Percentiles rank a stretch among this genome's conserved stretches.
phyloP scores from a whole-genome alignment of 2,113 vertebrate species.

The Chamaetylas fuelleborni region DNA sequence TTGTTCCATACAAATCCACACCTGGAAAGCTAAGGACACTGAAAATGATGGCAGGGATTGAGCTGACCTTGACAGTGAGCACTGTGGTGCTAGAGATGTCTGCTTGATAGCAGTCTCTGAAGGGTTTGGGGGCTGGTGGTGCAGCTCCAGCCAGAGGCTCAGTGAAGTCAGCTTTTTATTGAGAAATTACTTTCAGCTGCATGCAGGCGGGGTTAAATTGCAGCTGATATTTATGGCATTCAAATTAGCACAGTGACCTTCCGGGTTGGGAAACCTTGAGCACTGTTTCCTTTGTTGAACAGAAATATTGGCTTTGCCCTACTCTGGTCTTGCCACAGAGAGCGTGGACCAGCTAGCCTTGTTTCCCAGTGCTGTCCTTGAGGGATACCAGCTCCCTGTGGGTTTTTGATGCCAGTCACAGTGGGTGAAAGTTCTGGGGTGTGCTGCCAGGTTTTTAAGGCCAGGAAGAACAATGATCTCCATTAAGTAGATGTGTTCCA shows the following conservation, averaged over 20 bases:
- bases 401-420: not conserved
- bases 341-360: rapidly evolving
- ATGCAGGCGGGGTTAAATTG: not conserved
- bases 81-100: not conserved
- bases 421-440: not conserved
- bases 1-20: not conserved
- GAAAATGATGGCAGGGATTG: not conserved
- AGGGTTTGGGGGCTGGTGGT: not conserved
- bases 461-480: not conserved
- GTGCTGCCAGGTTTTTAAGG: not conserved
- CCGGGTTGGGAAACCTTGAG: not conserved
- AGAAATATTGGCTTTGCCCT: not conserved
- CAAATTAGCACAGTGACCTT: not conserved
- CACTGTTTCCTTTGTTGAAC: rapidly evolving
- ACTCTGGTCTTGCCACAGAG: not conserved
- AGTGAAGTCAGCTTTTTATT: not conserved
- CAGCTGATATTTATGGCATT: not conserved
- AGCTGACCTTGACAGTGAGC: not conserved
- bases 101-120: not conserved
- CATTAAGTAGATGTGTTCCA: not conserved
- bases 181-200: not conserved
- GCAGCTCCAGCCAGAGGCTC: not conserved
- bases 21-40: not conserved
- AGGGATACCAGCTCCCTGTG: not conserved
- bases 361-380: not conserved